Base-by-base conservation (phyloP, 2,797 vertebrate genomes). In the Rousettus madagascariensis region DNA sequence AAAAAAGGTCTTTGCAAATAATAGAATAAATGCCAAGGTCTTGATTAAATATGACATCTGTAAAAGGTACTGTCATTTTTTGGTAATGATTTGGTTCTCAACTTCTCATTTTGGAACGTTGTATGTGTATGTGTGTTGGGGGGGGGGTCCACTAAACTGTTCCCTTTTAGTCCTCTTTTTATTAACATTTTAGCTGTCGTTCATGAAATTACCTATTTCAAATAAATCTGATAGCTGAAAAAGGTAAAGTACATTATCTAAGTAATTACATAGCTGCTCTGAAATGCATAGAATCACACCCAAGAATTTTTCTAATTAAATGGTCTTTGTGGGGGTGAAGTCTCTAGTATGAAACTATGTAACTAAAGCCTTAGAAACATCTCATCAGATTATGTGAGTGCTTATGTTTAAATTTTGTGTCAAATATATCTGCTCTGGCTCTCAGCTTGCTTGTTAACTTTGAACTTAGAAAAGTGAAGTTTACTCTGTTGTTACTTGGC, bases 241-340 rank as follows among this genome's bases (percentile, higher is more conserved):
- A 82, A 77, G 59, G 74, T 63, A 85, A 91, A 86, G 46, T 71
- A 57, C 33, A 41, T 63, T 72, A 36, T 69, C 69, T 85, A 65
- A 74, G 46, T 79, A 53, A 77, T 96, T 91, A 93, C 38, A 49
- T 90, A 94, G 75, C 51, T 85, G 7, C 84, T 82, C 65, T 93
- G 80, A 94, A 97, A 96, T 95, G 83, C 75, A 61, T 8, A 90
- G 75, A 94, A 49, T 94, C 38, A 96, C 43, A 91, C 84, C 41
- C 91, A 86, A 88, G 91, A 97, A 96, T 92, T 95, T 97, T 97
- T 96, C 92, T 96, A 94, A 97, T 97, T 96, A 96, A 97, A 94
- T 86, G 66, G 55, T 86, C 93, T 96, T 97, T 85, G 85, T 87
- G 41, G 91, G 71, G 80, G 93, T 93, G 86, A 95, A 19, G 46